Evolutionary conservation across 2,113 vertebrate genomes (phyloP).

Genomic region (Oncorhynchus keta): DNA sequence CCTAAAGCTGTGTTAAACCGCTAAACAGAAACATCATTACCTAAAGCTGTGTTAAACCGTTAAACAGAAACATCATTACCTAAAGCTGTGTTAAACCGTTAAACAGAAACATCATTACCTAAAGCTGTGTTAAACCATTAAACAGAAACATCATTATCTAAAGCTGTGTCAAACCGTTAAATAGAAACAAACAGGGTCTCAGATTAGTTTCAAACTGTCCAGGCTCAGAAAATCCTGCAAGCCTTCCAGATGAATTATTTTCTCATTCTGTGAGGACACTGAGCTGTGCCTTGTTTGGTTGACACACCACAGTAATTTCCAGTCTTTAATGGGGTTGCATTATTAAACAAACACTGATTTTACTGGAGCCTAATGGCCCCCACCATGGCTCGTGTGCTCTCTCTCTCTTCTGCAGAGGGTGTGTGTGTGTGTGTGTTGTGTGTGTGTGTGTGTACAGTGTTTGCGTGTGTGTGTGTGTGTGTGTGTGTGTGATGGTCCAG

Average conservation of each 20-base stretch:
- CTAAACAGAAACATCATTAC: too few species aligned
- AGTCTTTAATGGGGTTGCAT: background rate
- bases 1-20: too few species aligned
- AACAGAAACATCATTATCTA: background rate
- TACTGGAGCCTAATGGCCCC: conserved; percentile 10
- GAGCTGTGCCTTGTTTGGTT: too few species aligned
- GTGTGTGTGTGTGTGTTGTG: background rate
- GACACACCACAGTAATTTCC: background rate
- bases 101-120: background rate
- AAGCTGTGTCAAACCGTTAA: background rate
- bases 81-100: too few species aligned
- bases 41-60: too few species aligned
- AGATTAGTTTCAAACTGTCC: background rate
- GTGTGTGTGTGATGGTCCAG: too few species aligned
- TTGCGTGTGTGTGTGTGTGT: too few species aligned
- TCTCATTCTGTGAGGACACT: background rate
- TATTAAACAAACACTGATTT: conserved; percentile 16
- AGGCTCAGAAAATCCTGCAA: too few species aligned
- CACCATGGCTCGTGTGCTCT: background rate
- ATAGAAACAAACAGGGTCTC: background rate
- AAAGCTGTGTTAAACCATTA: background rate
- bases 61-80: too few species aligned
- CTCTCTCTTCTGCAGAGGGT: background rate
- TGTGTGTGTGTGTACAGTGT: too few species aligned
- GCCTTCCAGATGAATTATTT: background rate